Conservation (phyloP, 2,888 invertebrate species). For the Leptodirus hochenwartii region DNA sequence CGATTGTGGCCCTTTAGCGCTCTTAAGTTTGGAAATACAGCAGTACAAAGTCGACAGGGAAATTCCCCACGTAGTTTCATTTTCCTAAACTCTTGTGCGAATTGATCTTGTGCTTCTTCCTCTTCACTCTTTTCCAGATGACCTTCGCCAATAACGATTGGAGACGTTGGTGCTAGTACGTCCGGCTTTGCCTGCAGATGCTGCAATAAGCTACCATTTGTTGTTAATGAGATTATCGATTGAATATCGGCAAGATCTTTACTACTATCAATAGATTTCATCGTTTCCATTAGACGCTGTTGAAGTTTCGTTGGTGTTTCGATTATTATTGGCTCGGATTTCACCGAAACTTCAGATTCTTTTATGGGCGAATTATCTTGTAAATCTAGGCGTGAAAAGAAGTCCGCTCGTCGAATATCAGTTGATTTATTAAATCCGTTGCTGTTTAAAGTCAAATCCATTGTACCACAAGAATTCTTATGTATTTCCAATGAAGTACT, state of each 20-base stretch:
- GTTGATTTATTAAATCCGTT: conserved; percentile 22
- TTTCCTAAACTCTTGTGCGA: conserved; percentile 68
- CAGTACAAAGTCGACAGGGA: conserved; percentile 75
- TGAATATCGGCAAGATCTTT: conserved; percentile 75
- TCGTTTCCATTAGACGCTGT: conserved; percentile 16
- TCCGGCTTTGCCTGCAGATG: conserved; percentile 33
- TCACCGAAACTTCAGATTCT: conserved; percentile 9
- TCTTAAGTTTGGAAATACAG: conserved; percentile 73
- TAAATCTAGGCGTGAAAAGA: conserved; percentile 63
- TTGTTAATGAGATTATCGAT: conserved; percentile 63
- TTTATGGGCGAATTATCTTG: conserved; percentile 44
- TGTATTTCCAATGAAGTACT: conserved; percentile 49
- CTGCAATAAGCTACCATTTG: conserved; percentile 44
- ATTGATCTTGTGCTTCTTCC: conserved; percentile 67
- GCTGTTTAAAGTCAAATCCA: conserved; percentile 20
- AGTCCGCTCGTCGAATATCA: conserved; percentile 51
- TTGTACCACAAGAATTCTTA: conserved; percentile 31
- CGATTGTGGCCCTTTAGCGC: conserved; percentile 84
- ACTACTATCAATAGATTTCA: conserved; percentile 29
- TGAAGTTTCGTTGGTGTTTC: conserved; percentile 16
- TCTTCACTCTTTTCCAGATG: conserved; percentile 23
- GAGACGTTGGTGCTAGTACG: conserved; percentile 23
- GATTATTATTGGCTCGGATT: conserved; percentile 2
- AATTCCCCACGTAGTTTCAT: conserved; percentile 83
- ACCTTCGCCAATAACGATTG: conserved; percentile 12